A percentile compares a stretch with the other conserved stretches of the same genome.
phyloP scores from a whole-genome alignment of 2,113 vertebrate genomes.

The Dolichallabes microphthalmus region DNA sequence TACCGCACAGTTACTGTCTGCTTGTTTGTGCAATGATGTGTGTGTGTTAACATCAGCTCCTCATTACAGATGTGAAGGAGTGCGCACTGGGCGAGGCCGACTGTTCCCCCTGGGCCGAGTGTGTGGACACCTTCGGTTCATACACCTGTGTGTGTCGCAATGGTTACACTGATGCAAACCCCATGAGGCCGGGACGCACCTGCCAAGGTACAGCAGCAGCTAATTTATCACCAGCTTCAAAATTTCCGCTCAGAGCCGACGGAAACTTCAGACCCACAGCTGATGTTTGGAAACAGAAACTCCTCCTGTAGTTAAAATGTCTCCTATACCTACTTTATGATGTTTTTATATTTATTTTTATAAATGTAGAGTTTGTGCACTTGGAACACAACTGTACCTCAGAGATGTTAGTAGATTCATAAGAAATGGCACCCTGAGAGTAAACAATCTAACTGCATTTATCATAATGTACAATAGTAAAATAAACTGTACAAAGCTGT shows the following conservation, averaged over 20 bases:
- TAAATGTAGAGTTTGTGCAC: no score
- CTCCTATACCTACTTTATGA: no score
- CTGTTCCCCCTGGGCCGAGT: slow-evolving; percentile 71
- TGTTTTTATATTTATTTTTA: no score
- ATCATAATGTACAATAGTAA: no score
- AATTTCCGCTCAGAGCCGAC: not conserved
- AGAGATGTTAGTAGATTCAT: no score
- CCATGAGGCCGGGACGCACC: slow-evolving; percentile 70
- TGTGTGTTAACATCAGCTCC: slow-evolving; percentile 7
- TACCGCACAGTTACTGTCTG: slow-evolving; percentile 15
- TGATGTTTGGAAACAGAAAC: not conserved
- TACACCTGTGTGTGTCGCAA: slow-evolving; percentile 75
- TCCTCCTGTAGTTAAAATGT: no score
- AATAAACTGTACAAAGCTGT: no score
- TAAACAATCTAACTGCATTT: no score
- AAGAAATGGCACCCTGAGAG: no score
- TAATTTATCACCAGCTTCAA: not conserved
- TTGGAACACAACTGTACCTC: no score
- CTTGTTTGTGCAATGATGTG: slow-evolving; percentile 28
- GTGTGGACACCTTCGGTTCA: slow-evolving; percentile 74
- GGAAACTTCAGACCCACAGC: not conserved
- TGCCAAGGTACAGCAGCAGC: slow-evolving; percentile 72
- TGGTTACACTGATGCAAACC: slow-evolving; percentile 59
- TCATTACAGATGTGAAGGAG: slow-evolving; percentile 76
- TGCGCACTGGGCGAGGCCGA: slow-evolving; percentile 71